Evolutionary conservation across 1,140 invertebrate species (phyloP).

Genomic region (Euglossa dilemma): DNA sequence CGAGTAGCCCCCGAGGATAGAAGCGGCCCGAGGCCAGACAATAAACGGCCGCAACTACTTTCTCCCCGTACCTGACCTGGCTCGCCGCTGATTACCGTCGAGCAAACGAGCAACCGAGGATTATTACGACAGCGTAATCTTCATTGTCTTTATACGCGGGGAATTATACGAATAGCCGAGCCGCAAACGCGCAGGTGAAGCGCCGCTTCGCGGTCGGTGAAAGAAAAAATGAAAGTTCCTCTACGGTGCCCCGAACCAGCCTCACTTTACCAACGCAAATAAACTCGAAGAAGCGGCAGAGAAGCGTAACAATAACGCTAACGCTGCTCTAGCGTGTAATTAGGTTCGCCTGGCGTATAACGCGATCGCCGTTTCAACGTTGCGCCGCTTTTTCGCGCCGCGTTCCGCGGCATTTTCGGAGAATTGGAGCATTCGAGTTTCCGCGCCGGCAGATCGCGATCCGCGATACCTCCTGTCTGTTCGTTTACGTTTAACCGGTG

Average conservation of each 20-base stretch:
- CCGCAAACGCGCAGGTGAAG: constrained; percentile 4
- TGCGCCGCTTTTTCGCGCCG: background rate
- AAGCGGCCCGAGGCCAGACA: constrained; percentile 18
- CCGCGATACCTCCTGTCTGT: background rate
- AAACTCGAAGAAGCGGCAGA: background rate
- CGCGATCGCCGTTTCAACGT: background rate
- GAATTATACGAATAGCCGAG: constrained; percentile 15
- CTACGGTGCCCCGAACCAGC: background rate
- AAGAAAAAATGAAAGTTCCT: constrained; percentile 15
- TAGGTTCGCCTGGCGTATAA: background rate
- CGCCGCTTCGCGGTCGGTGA: background rate
- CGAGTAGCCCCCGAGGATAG: constrained; percentile 36
- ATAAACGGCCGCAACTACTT: constrained; percentile 46
- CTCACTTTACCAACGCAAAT: constrained; percentile 11
- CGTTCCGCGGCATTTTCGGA: background rate
- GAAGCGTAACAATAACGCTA: background rate
- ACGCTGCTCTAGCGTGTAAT: constrained; percentile 4
- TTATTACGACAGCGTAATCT: constrained; percentile 41
- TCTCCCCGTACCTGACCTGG: constrained; percentile 14
- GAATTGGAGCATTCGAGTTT: background rate
- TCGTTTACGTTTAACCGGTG: background rate
- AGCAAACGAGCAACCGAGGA: constrained; percentile 7
- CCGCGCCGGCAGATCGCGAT: background rate
- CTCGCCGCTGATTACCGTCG: constrained; percentile 23
- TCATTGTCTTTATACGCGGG: constrained; percentile 30